A percentile compares a stretch with the other conserved stretches of the same genome.
These are phyloP conservation scores for Acleris emargana DNA, from an alignment of 2,888 invertebrate species.

Conservation along the genomic window DNA sequence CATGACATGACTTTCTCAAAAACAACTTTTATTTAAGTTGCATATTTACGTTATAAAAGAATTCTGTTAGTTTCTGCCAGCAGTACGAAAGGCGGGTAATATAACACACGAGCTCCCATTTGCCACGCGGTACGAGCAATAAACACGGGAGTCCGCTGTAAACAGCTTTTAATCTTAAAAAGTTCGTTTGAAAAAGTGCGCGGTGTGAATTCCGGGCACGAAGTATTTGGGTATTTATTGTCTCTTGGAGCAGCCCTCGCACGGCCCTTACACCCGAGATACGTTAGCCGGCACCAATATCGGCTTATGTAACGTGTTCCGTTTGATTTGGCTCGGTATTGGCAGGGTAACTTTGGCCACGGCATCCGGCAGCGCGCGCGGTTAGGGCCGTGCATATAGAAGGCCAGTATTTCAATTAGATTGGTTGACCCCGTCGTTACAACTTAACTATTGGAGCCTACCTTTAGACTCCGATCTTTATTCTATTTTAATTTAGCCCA, in stretches of 20 bases:
- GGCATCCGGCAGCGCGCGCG: slow-evolving; percentile 51
- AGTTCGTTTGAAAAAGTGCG: slow-evolving; percentile 3
- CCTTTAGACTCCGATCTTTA: no score
- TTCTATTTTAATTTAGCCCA: no score
- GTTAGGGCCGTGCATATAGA: background rate
- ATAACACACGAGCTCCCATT: background rate
- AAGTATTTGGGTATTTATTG: slow-evolving; percentile 19
- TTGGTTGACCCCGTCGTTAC: no score
- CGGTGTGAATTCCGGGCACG: slow-evolving; percentile 17
- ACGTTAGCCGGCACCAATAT: slow-evolving; percentile 6
- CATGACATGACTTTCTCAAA: background rate
- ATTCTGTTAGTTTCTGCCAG: background rate
- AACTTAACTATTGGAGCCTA: no score
- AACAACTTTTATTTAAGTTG: no score
- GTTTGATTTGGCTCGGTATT: slow-evolving; percentile 40
- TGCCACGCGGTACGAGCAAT: slow-evolving; percentile 3
- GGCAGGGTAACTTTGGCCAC: slow-evolving; percentile 27
- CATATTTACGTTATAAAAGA: background rate
- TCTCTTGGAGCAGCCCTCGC: slow-evolving; percentile 2
- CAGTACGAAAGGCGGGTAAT: slow-evolving; percentile 3
- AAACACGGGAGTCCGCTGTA: background rate
- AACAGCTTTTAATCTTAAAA: slow-evolving; percentile 5
- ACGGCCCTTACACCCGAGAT: background rate
- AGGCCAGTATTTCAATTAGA: no score
- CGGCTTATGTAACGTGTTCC: slow-evolving; percentile 29